phyloP scores from a whole-genome alignment of 2,797 vertebrate species.

The Galaxias olidus region DNA sequence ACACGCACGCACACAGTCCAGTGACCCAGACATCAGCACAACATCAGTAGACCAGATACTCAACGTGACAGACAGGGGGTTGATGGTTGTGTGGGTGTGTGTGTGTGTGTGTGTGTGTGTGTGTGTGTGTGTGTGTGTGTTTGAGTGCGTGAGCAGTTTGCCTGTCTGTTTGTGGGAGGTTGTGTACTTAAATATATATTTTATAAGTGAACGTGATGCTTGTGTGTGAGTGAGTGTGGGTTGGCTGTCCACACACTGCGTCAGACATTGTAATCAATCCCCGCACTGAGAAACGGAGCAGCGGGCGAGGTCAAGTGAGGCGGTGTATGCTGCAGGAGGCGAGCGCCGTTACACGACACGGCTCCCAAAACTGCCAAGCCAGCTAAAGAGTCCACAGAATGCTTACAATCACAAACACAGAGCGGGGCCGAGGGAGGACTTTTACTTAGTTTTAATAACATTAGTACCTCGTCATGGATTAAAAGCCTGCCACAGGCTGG shows the following conservation, averaged over 20 bases:
- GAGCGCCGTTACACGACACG: too few relatives aligned
- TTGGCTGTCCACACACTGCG: constrained; percentile 2
- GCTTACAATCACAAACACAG: too few relatives aligned
- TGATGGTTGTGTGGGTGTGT: too few relatives aligned
- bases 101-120: neutral
- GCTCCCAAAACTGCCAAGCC: too few relatives aligned
- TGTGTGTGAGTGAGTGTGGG: neutral
- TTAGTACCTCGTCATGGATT: neutral
- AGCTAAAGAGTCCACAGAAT: too few relatives aligned
- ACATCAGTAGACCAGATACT: too few relatives aligned
- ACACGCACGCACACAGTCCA: too few relatives aligned
- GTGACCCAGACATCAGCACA: too few relatives aligned
- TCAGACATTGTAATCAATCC: constrained; percentile 6
- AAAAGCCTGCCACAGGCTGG: neutral
- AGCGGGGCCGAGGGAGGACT: too few relatives aligned
- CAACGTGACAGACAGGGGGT: too few relatives aligned
- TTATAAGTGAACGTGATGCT: neutral
- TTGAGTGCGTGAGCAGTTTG: too few relatives aligned
- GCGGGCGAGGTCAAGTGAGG: neutral
- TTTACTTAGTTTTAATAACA: neutral
- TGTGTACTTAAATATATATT: neutral
- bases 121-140: neutral
- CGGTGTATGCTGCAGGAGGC: too few relatives aligned
- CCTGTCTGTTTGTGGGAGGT: neutral
- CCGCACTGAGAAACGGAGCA: neutral